Conservation (phyloP, 2,113 vertebrate species). For the Strix aluco region DNA sequence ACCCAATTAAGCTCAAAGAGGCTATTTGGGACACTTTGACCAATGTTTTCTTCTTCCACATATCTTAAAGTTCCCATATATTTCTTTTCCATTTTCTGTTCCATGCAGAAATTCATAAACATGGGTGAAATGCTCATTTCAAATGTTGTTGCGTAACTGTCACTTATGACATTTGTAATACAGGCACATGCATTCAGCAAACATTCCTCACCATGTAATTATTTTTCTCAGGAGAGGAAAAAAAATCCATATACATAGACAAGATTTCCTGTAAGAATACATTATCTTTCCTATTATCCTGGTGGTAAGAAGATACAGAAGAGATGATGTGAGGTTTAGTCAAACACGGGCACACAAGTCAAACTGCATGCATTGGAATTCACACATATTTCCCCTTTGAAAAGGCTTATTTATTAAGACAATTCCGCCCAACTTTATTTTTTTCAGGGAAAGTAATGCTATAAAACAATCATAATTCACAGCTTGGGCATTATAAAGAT, state of each 20-base stretch:
- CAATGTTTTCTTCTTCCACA: not conserved
- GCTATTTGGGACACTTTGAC: not conserved
- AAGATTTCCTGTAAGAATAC: not conserved
- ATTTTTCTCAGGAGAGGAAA: not conserved
- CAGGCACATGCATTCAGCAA: not conserved
- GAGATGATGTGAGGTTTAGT: not conserved
- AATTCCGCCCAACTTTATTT: not conserved
- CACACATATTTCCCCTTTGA: not conserved
- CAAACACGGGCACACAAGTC: not conserved
- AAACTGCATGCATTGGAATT: fast-evolving
- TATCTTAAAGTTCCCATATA: not conserved
- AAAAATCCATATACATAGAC: not conserved
- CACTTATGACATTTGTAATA: not conserved
- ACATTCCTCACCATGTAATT: not conserved
- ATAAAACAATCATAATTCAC: not conserved
- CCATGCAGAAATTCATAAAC: not conserved
- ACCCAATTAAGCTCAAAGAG: not conserved
- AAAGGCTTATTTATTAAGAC: not conserved
- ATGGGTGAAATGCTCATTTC: not conserved
- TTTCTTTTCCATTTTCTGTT: not conserved
- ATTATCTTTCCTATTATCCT: not conserved
- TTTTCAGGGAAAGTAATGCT: not conserved
- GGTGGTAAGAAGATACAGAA: not conserved
- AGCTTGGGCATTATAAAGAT: not conserved
- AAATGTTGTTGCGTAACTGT: not conserved